These are phyloP conservation scores for Mirounga angustirostris DNA, from an alignment of 2,113 vertebrate species.

Conservation along the genomic window DNA sequence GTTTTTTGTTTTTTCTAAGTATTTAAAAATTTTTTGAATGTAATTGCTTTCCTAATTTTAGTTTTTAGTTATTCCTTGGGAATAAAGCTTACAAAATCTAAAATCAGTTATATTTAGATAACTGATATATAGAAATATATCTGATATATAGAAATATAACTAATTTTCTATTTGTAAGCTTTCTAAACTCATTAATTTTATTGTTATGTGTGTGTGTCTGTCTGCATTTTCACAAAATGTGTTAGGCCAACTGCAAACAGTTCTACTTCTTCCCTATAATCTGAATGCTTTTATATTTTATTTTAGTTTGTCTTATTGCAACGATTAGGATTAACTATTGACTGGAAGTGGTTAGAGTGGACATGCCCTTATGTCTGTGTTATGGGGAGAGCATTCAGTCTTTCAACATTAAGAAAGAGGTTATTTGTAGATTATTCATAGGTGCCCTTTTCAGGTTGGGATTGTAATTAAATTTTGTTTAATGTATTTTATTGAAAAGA, in stretches of 20 bases:
- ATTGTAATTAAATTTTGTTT: not conserved
- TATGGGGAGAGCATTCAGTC: not conserved
- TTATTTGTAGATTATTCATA: not conserved
- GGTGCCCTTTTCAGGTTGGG: not conserved
- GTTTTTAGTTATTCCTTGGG: not conserved
- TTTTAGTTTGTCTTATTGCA: not conserved
- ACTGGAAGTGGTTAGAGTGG: not conserved
- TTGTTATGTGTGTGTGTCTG: not conserved
- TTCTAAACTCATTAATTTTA: not conserved
- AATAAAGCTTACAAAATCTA: too few species aligned
- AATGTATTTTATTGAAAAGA: conserved; percentile 4
- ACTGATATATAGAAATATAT: too few species aligned
- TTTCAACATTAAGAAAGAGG: not conserved
- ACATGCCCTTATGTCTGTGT: not conserved
- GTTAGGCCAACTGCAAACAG: not conserved
- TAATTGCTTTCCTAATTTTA: not conserved
- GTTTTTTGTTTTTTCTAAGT: not conserved
- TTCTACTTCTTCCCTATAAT: not conserved
- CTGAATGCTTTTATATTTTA: not conserved
- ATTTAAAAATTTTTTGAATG: not conserved
- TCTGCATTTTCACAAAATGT: not conserved
- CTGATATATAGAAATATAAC: not conserved
- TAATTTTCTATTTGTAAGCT: not conserved
- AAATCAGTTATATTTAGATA: too few species aligned
- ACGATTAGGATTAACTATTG: not conserved